Evolutionary conservation across 2,888 invertebrate genomes (phyloP).

Genomic region (Aporophyla nigra): DNA sequence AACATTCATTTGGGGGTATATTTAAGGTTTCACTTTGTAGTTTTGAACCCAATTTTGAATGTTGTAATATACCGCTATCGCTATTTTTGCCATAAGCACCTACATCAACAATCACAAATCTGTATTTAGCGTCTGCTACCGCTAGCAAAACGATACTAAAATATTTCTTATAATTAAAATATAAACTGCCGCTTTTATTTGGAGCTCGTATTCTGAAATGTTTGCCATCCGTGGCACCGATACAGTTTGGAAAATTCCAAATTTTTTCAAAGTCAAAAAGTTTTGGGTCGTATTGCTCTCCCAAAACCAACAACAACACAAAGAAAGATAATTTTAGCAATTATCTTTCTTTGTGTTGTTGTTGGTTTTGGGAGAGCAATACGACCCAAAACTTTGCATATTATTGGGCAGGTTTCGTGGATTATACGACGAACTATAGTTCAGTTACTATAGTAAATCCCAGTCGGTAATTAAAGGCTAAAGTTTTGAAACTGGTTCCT

Average conservation of each 20-base stretch:
- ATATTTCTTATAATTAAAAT: slow-evolving; percentile 1
- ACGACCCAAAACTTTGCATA: slow-evolving; percentile 6
- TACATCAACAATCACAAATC: no score
- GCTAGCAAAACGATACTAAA: slow-evolving; percentile 8
- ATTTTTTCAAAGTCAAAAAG: slow-evolving; percentile 12
- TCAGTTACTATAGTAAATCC: no score
- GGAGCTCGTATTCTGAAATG: slow-evolving; percentile 14
- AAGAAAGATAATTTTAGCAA: slow-evolving; percentile 24
- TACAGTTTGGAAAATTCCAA: slow-evolving; percentile 27
- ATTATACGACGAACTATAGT: slow-evolving; percentile 5
- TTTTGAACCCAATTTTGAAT: no score
- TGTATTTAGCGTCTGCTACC: slow-evolving; percentile 15
- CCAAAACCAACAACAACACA: slow-evolving; percentile 3
- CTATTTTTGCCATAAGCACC: no score
- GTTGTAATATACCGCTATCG: no score
- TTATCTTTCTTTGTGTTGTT: slow-evolving; percentile 12
- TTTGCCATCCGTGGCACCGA: slow-evolving; percentile 25
- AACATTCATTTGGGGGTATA: no score
- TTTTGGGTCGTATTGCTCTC: slow-evolving; percentile 3
- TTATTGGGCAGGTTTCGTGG: slow-evolving; percentile 7
- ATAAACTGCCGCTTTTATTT: not conserved
- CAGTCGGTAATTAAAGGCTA: slow-evolving; percentile 9
- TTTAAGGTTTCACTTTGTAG: no score
- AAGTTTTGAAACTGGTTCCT: no score
- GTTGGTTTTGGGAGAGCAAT: slow-evolving; percentile 8